phyloP scores from a whole-genome alignment of 2,797 vertebrate species.

The Eptatretus atami region DNA sequence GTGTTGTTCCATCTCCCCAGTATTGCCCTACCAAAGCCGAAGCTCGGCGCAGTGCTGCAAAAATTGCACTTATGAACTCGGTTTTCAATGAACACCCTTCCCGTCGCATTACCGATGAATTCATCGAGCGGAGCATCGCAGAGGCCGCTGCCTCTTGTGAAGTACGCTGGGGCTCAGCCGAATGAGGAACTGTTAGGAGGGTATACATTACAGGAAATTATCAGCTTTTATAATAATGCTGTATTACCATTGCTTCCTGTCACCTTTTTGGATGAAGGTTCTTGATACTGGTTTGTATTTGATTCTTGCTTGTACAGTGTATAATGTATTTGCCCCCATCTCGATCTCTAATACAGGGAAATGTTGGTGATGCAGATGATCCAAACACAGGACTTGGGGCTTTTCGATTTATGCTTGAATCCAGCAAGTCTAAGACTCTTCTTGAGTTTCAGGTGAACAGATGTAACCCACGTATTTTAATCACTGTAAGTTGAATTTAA shows the following conservation, averaged over 20 bases:
- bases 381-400: constrained; percentile 80
- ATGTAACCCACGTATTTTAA: too few species aligned
- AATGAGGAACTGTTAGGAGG: too few species aligned
- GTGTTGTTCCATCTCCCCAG: constrained; percentile 15
- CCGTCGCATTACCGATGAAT: constrained; percentile 64
- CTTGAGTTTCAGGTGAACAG: constrained; percentile 76
- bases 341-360: constrained; percentile 25
- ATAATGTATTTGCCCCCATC: background rate
- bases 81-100: constrained; percentile 92
- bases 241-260: too few species aligned
- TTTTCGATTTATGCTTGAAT: constrained; percentile 93
- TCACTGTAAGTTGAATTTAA: too few species aligned
- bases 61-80: constrained; percentile 89
- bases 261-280: too few species aligned
- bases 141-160: constrained; percentile 81
- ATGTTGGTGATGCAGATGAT: constrained; percentile 66
- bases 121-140: constrained; percentile 82
- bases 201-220: too few species aligned
- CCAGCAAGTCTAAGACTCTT: constrained; percentile 97
- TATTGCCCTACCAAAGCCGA: constrained; percentile 85
- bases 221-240: too few species aligned
- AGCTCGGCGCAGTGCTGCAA: constrained; percentile 57
- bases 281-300: too few species aligned
- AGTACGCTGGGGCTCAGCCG: constrained; percentile 18
- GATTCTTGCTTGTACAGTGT: too few species aligned